Evolutionary conservation across 2,797 vertebrate species (phyloP).

Genomic region (Hydrophis major): DNA sequence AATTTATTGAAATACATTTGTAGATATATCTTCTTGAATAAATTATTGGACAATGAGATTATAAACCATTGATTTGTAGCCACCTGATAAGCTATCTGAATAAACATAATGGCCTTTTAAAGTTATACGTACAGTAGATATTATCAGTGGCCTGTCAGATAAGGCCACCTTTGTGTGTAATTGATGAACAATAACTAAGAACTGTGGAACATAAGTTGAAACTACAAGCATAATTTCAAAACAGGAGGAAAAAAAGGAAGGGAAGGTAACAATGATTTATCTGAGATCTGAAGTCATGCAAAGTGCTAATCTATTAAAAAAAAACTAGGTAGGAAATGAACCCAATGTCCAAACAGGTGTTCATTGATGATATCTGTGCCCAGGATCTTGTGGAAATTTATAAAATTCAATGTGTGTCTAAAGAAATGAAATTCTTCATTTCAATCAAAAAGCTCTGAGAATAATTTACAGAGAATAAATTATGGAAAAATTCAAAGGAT

Average conservation of each 20-base stretch:
- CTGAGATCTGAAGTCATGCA: neutral
- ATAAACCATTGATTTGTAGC: constrained; percentile 1
- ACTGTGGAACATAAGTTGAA: neutral
- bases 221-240: neutral
- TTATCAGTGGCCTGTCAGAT: neutral
- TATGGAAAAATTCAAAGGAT: neutral
- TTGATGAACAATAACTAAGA: neutral
- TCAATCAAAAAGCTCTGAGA: neutral
- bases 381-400: neutral
- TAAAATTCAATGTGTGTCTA: neutral
- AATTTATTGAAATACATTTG: neutral
- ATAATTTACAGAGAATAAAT: neutral
- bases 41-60: neutral
- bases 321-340: neutral
- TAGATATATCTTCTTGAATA: neutral
- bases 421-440: neutral
- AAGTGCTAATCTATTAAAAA: neutral
- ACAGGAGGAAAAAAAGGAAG: neutral
- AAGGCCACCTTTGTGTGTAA: neutral
- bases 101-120: neutral
- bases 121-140: neutral
- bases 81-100: neutral
- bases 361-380: neutral
- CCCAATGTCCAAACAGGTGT: neutral
- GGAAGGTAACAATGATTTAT: neutral